Base-by-base conservation (phyloP, 2,113 vertebrate genomes). In the Spizaetus ornatus region DNA sequence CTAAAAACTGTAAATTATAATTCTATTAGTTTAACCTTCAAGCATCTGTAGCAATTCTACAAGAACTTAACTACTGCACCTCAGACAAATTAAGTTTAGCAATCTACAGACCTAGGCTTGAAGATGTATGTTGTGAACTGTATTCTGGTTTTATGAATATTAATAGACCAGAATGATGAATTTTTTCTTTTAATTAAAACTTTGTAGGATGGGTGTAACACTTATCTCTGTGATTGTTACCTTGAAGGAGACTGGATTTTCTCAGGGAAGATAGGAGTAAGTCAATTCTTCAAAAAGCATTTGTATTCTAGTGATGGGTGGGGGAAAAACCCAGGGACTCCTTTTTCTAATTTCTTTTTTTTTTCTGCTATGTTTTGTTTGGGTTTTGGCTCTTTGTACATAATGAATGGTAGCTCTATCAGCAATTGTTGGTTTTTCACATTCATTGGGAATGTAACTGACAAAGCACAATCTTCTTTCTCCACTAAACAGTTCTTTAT, bases 11-110 rank as follows among this genome's bases (percentile, higher is more conserved):
- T 45, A 70, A 86, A 86, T 92, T 67, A 52, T 19, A 83, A 80
- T 92, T 88, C 20, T 82, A 1, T 71, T 86, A 48, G 38, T 50
- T 93, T 92, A 93, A 90, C 59, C 82, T 77, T 93, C 62, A 52
- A 94, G 26, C n/a, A 55, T 38, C 67, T 94, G 5, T 81, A 78
- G 63, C 26, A 92, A 43, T 77, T 83, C 38, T 85, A 45, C 40
- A 71, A 73, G 48, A 93, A 71, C 31, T 91, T 61, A 77, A 43
- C 53, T 80, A 9, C 7, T 79, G 55, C 32, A 73, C 16, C 78
- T 93, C 38, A 56, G 56, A 69, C 36, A 47, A 82, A 87, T 50
- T 42, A 66, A 73, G 34, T 90, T 94, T 70, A 45, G 25, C 23
- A 73, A 23, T 62, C 25, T 38, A 11, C 48, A 72, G 25, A 62